Evolutionary conservation across 1,140 invertebrate genomes (phyloP), one percentile per base, ranked within the genome.

Genomic region (Medauroidea extradentata): DNA sequence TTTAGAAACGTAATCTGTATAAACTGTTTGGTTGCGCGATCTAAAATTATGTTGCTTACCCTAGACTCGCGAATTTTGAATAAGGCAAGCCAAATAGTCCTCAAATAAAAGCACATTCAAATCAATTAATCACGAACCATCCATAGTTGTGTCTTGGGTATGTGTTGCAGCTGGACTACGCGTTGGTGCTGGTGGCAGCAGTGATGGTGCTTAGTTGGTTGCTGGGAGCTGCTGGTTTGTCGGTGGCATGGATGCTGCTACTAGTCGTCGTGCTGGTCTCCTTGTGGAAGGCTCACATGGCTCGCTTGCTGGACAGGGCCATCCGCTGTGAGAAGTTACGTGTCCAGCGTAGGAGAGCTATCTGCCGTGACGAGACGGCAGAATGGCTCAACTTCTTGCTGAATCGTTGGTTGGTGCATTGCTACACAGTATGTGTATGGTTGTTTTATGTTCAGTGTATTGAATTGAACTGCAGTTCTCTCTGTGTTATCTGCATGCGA

Each of bases 341-440:
- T 25, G 65, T 80, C 16, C 72, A 78, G 53, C 69, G 78, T 27
- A 75, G 76, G 61, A 69, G 77, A 41, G 78, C 79, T 3, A 65
- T 81, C 23, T 71, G 74, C 46, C 77, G 78, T 56, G 75, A 77
- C 52, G 80, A 82, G 63, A 79, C 79, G 2, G 76, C 73, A 39
- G 79, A 82, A 57, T 82, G 80, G 80, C 64, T 81, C n/a, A 82
- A 78, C 61, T 74, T 81, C 50, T 64, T 82, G 11, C 56, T 82
- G 14, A 81, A 81, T 64, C 71, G 76, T 71, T 81, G 79, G 79
- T 79, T 65, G 70, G 74, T 48, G 27, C 23, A 23, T 23, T n/a
- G n/a, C n/a, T n/a, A n/a, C n/a, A n/a, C n/a, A n/a, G n/a, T n/a
- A n/a, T n/a, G n/a, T n/a, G n/a, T n/a, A n/a, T n/a, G n/a, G n/a